Base-by-base conservation (phyloP, 1,140 invertebrate species). In the Araneus ventricosus region DNA sequence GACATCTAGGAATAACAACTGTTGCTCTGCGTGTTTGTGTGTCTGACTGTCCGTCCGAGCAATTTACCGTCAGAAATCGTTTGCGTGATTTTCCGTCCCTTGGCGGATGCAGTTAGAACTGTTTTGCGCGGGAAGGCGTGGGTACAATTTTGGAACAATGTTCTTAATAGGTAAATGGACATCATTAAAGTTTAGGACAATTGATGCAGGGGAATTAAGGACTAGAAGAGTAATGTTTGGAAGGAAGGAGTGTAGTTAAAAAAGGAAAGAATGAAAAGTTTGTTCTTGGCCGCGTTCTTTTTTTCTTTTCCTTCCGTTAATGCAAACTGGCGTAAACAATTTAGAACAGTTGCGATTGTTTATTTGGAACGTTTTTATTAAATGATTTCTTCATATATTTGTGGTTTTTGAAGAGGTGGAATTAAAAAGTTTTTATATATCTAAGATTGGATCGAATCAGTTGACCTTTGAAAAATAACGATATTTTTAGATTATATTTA, bases 41-140 rank as follows among this genome's bases (percentile, higher is more conserved):
- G 30, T 80, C 34, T 80, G 2, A 4, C 14, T 75, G 70, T 75
- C 70, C 70, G 30, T 75, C 17, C 70, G 27, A 67, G 14, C 8
- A n/a, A n/a, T 85, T 30, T 17, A n/a, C 52, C 61, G 84, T 86
- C 30, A 10, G 30, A 61, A 52, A 59, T 59, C 14, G 39, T 84
- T 52, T 84, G 84, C 84, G 84, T 61, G 52, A 22, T 37, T 61
- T 86, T 61, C 27, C 52, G 5, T 8, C 20, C 30, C 24, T 22
- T n/a, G 30, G 27, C 84, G 84, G 84, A 86, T 86, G 41, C 84
- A 52, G 84, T 41, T 30, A 24, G 41, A 61, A 27, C 52, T 6
- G 8, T 59, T 34, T 57, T 37, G 10, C 10, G 30, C 5, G 17
- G 30, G 59, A 59, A 86, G 45, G 84, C 84, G 84, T 86, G 57